These are phyloP conservation scores for cattle (Bos taurus) DNA, from an alignment of 2,113 vertebrate species.

Conservation along the genomic window ARS-UCD2.0 NC_037334.1:3822501-3823000, in stretches of 20 bases:
- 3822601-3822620: neutral
- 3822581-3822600: neutral
- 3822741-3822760: neutral
- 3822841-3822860: neutral
- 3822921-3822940: neutral
- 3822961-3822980: neutral
- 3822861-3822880: neutral
- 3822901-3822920: neutral
- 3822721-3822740: neutral
- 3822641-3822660: neutral
- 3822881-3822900: neutral
- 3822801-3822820: neutral
- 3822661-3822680: neutral
- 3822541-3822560: neutral
- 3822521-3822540: neutral
- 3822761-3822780: neutral
- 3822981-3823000: neutral
- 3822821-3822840: neutral
- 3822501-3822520: neutral
- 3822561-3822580: rapidly evolving
- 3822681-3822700: neutral
- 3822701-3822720: neutral
- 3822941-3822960: neutral
- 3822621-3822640: neutral
- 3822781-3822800: neutral